A percentile compares a stretch with the other conserved stretches of the same genome.
These are phyloP conservation scores for Pseudomyrmex flavicornis DNA, from an alignment of 1,140 invertebrate species.

Conservation along the genomic window DNA sequence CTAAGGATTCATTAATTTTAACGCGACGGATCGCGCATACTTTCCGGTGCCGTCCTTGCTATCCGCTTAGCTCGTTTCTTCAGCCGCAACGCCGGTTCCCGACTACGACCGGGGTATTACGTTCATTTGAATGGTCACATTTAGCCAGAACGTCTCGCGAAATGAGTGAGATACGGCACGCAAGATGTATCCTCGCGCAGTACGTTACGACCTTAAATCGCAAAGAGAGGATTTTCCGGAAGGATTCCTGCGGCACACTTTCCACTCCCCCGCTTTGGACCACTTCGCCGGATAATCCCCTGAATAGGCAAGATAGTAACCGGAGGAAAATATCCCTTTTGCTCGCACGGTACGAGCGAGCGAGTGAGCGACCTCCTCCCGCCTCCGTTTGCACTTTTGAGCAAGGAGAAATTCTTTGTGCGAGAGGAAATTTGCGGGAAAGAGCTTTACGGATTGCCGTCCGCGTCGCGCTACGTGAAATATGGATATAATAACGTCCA, in stretches of 20 bases:
- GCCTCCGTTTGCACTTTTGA: slow-evolving; percentile 44
- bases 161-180: slow-evolving; percentile 53
- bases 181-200: slow-evolving; percentile 19
- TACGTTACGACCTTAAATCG: slow-evolving; percentile 34
- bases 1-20: slow-evolving; percentile 24
- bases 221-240: slow-evolving; percentile 49
- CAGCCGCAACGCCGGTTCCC: not conserved
- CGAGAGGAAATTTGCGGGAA: slow-evolving; percentile 44
- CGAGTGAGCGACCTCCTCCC: not conserved
- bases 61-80: slow-evolving; percentile 8
- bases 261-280: slow-evolving; percentile 1
- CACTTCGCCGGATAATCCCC: slow-evolving; percentile 52
- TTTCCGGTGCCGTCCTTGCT: not conserved
- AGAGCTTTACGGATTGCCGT: slow-evolving; percentile 35
- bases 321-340: slow-evolving; percentile 9
- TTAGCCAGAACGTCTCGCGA: slow-evolving; percentile 26
- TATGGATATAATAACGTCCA: slow-evolving; percentile 28
- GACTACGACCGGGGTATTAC: not conserved
- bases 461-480: slow-evolving; percentile 27
- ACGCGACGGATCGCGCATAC: not conserved
- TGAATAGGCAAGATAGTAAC: slow-evolving; percentile 37
- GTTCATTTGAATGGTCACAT: slow-evolving; percentile 42
- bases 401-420: slow-evolving; percentile 47
- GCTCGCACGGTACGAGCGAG: not conserved
- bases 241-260: slow-evolving; percentile 24